Conservation (phyloP, 2,113 vertebrate species). For the Ramphastos sulfuratus region DNA sequence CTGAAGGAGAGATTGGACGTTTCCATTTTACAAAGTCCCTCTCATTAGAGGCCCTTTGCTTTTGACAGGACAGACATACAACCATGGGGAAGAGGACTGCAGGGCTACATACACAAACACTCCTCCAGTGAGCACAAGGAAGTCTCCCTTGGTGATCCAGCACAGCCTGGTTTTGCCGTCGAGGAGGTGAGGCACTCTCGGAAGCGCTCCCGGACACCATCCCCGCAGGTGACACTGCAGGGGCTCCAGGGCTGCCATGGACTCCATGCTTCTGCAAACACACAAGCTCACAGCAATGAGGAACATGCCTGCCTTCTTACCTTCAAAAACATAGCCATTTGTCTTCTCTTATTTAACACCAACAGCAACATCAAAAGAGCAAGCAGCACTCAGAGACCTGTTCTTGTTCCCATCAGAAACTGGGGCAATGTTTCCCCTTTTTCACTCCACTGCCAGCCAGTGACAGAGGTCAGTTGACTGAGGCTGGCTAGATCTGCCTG, state of each 20-base stretch:
- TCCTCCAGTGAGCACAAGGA: constrained; percentile 91
- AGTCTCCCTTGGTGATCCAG: constrained; percentile 81
- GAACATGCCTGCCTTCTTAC: background rate
- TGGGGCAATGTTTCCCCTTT: background rate
- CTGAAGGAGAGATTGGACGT: background rate
- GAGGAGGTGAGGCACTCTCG: constrained; percentile 85
- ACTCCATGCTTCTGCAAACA: constrained; percentile 85
- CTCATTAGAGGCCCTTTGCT: background rate
- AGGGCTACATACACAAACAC: constrained; percentile 81
- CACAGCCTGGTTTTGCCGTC: constrained; percentile 77
- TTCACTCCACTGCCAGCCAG: background rate
- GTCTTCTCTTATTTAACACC: background rate
- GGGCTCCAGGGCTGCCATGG: constrained; percentile 91
- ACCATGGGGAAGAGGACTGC: background rate
- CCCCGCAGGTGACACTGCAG: constrained; percentile 92
- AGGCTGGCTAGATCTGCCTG: background rate
- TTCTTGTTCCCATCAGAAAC: background rate
- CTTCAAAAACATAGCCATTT: background rate
- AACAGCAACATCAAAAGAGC: background rate
- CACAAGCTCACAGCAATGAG: constrained; percentile 42
- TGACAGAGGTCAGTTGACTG: background rate
- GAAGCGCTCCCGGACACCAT: constrained; percentile 86
- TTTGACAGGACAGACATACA: accelerated
- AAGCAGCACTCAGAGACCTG: background rate
- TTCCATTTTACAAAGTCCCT: background rate